Percentiles rank a stretch among this genome's conserved stretches.
These are phyloP conservation scores for Sphaerophoria rueppellii DNA, from an alignment of 2,888 invertebrate genomes.

Conservation along the genomic window DNA sequence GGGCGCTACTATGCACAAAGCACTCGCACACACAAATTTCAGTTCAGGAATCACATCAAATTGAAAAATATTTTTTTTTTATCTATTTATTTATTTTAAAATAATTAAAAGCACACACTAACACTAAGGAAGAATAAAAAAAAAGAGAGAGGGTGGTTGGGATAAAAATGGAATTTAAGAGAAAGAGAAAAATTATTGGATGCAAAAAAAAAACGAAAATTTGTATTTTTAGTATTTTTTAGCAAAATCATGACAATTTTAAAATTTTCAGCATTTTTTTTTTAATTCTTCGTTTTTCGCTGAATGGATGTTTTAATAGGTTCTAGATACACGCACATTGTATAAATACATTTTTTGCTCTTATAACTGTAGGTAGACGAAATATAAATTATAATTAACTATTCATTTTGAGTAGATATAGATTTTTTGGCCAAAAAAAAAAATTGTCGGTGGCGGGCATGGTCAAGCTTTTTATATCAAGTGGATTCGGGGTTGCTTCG, in stretches of 20 bases:
- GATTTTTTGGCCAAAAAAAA: constrained; percentile 4
- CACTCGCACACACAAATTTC: constrained; percentile 36
- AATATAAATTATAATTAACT: constrained; percentile 41
- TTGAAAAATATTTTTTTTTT: constrained; percentile 29
- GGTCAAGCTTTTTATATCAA: not conserved
- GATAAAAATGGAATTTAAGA: not conserved
- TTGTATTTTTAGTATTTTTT: constrained; percentile 35
- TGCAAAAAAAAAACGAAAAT: constrained; percentile 5
- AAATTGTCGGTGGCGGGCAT: constrained; percentile 24
- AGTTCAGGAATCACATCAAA: constrained; percentile 33
- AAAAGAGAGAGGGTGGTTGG: not conserved
- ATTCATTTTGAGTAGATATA: constrained; percentile 23
- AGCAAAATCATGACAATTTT: constrained; percentile 44
- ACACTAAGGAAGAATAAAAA: constrained; percentile 37
- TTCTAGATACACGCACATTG: constrained; percentile 55
- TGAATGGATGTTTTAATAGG: constrained; percentile 29
- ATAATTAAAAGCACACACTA: constrained; percentile 51
- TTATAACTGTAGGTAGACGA: constrained; percentile 48
- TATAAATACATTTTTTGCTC: constrained; percentile 16
- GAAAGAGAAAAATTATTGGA: constrained; percentile 19
- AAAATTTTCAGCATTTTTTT: constrained; percentile 5
- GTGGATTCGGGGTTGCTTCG: not conserved
- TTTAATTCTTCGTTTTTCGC: constrained; percentile 3
- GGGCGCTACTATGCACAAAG: constrained; percentile 31
- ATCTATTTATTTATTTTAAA: constrained; percentile 11